Evolutionary conservation across 2,888 invertebrate species (phyloP), one percentile per base, ranked within the genome.

Genomic region (Eubasilissa splendida): DNA sequence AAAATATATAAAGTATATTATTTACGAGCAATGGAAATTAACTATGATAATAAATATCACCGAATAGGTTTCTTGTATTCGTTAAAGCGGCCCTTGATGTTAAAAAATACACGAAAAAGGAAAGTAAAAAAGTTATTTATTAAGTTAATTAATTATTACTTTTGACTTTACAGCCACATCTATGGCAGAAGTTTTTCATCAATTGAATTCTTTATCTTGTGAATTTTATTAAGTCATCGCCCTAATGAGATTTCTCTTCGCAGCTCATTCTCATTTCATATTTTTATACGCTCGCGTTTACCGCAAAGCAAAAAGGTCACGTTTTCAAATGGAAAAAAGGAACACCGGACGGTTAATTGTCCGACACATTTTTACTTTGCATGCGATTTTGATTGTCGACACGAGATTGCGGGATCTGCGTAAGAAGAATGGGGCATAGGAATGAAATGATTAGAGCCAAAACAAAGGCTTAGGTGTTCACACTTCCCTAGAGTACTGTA

Each of bases 161-260:
- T 63, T 63, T 63, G 31, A 63, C 63, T 63, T 68, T 8, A 14
- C 52, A 10, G 22, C 22, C 7, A 42, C 2, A 5, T 68, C n/a
- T 54, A 22, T 31, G 22, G 71, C 33, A 56, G 53, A 54, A 71
- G 71, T 56, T 71, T 22, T 58, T 52, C 31, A 10, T 12, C 54
- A 56, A 14, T 31, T 33, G 71, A 71, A 71, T 71, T 71, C 56
- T 56, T 71, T 71, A 33, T 56, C 71, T 58, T 12, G 3, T 9
- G 54, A 71, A 71, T 31, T 56, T 58, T 42, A 7, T 56, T 54
- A 42, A 14, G 54, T 33, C 71, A 12, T 56, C 56, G 7, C 31
- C 54, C 11, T 71, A 71, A 56, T 71, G 54, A 33, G 71, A 56
- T 71, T 73, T 73, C 56, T 73, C 33, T 73, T 73, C 22, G 54